Base-by-base conservation (phyloP, 35 echinoderm and acorn worm genomes). In the Apostichopus japonicus region DNA sequence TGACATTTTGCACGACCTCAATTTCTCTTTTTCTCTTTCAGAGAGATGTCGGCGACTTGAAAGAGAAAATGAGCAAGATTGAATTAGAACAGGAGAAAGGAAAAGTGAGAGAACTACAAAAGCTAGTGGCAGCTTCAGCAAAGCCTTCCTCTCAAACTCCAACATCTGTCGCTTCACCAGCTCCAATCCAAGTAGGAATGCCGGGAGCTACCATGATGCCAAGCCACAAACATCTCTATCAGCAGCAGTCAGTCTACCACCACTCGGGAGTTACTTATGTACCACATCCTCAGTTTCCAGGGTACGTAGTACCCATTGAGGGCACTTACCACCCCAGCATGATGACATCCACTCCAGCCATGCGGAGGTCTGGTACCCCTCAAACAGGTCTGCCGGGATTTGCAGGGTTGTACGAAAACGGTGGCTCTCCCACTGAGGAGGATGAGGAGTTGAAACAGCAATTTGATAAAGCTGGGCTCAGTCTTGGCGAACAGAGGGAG, bases 261-360 rank as follows among this genome's bases (percentile, higher is more conserved):
- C 86, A 57, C 19, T 72, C 86, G 8, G 86, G 21, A 16, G 51
- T 89, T n/a, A 72, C 86, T 11, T 89, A 89, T 54, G 51, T 89
- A n/a, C 63, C 86, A 54, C 92, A 93, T 55, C 91, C 91, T 84
- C 91, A 92, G 25, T 73, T 56, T 6, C 92, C 79, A 21, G 71
- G 67, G 19, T 86, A 93, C 16, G 19, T 84, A 44, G 16, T 91
- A 21, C 90, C 90, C 10, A 53, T 78, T 17, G 90, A 91, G 17
- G 14, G 90, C 58, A 58, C 24, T 23, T 54, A 57, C 14, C 78
- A 77, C 63, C 53, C 88, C 13, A 55, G 89, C 1, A 52, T 91
- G 57, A 82, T 94, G 86, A 91, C 87, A 8, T 91, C 87, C 1
- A 94, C 93, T 19, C 93, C 87, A 57, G 61, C 87, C 16, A 65